These are phyloP conservation scores for Calidris pugnax DNA, from an alignment of 2,113 vertebrate species.

Conservation along the genomic window DNA sequence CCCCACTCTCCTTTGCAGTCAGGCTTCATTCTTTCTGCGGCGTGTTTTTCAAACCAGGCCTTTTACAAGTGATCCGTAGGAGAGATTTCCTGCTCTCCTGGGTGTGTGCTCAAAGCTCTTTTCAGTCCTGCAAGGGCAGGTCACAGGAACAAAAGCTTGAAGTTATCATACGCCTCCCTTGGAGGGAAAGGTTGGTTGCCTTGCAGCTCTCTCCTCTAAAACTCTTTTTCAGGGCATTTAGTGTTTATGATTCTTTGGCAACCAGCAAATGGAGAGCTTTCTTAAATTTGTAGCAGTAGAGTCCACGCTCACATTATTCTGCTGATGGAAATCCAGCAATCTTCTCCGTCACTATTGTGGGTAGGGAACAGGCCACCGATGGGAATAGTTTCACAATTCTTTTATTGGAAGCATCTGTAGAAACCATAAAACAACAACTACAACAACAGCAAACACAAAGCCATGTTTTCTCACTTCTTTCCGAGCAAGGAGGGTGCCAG, in stretches of 20 bases:
- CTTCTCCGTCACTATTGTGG: constrained; percentile 1
- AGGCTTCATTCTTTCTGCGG: constrained; percentile 55
- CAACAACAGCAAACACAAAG: constrained; percentile 62
- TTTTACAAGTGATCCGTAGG: constrained; percentile 31
- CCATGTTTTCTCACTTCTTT: constrained; percentile 68
- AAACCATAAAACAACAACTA: constrained; percentile 65
- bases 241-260: constrained; percentile 31
- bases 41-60: constrained; percentile 23
- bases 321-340: constrained; percentile 34
- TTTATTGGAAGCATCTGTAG: constrained; percentile 69
- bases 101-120: constrained; percentile 56
- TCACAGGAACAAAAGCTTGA: constrained; percentile 55
- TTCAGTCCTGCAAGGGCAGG: constrained; percentile 60
- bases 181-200: not conserved
- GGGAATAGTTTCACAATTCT: constrained; percentile 66
- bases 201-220: not conserved
- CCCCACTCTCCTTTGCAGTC: constrained; percentile 31
- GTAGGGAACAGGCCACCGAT: constrained; percentile 40
- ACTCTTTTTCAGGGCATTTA: not conserved
- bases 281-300: not conserved
- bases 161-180: constrained; percentile 13
- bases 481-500: constrained; percentile 44
- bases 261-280: not conserved
- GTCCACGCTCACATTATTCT: not conserved
- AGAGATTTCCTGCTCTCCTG: constrained; percentile 63